Evolutionary conservation across 2,113 vertebrate species (phyloP).

Genomic region (Tauraco erythrolophus): DNA sequence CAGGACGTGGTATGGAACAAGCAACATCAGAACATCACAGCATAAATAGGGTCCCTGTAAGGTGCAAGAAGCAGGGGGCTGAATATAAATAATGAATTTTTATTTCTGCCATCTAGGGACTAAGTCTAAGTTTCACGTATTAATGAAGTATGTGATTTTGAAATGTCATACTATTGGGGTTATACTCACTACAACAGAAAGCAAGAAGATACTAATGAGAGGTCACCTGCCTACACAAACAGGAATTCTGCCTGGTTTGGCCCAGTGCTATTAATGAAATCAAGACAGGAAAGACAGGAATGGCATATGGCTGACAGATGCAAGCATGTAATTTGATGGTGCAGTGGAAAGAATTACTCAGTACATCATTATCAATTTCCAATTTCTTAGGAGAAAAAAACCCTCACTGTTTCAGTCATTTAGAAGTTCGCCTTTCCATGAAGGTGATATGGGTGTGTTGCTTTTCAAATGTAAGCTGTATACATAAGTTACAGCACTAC

Average conservation of each 20-base stretch:
- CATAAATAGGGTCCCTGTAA: not conserved
- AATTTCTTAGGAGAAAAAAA: conserved; percentile 11
- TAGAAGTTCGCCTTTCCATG: not conserved
- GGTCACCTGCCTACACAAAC: conserved; percentile 59
- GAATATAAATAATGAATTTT: not conserved
- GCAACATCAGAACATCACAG: not conserved
- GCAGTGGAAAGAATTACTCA: conserved; percentile 61
- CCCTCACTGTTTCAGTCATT: not conserved
- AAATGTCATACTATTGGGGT: conserved; percentile 40
- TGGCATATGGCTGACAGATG: conserved; percentile 67
- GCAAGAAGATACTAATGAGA: conserved; percentile 25
- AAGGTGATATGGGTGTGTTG: not conserved
- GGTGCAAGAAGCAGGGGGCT: not conserved
- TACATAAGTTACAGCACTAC: not conserved
- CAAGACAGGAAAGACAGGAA: conserved; percentile 54
- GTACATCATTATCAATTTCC: conserved; percentile 15
- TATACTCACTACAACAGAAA: conserved; percentile 46
- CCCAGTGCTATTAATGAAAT: conserved; percentile 47
- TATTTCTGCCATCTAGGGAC: not conserved
- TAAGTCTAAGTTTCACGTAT: not conserved
- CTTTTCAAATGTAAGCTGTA: not conserved
- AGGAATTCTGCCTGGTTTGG: conserved; percentile 50
- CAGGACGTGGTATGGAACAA: not conserved
- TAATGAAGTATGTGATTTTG: not conserved
- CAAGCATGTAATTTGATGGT: conserved; percentile 44